Conservation (phyloP, 2,797 vertebrate species). For the Megalops cyprinoides region DNA sequence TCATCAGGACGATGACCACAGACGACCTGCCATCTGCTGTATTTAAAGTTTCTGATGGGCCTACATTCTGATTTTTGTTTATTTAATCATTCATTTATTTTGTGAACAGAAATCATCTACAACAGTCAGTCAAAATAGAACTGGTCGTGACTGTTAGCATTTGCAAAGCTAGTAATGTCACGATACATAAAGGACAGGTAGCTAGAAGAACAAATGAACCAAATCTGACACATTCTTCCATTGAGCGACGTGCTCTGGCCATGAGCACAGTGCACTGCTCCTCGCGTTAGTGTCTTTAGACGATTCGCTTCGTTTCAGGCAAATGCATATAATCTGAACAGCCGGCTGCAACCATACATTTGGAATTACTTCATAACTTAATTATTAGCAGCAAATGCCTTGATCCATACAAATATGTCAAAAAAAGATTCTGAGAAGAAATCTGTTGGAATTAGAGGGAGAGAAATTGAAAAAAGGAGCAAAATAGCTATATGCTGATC, state of each 20-base stretch:
- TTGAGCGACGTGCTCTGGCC: background rate
- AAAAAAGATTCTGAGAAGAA: background rate
- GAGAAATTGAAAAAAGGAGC: background rate
- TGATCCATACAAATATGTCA: conserved; percentile 16
- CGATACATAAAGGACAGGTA: background rate
- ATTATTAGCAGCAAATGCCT: conserved; percentile 31
- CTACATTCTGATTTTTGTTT: too few relatives aligned
- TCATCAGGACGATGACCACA: background rate
- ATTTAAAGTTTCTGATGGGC: background rate
- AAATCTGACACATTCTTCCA: background rate
- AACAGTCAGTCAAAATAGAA: too few relatives aligned
- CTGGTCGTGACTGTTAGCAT: background rate
- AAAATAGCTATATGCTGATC: conserved; percentile 22
- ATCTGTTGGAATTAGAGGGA: conserved; percentile 9
- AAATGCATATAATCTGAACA: background rate
- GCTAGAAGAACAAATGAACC: background rate
- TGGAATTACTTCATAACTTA: conserved; percentile 16
- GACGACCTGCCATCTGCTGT: background rate
- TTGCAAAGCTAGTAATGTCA: background rate
- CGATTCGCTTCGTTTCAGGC: background rate
- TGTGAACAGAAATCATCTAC: too few relatives aligned
- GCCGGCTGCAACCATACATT: conserved; percentile 1
- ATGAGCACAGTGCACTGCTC: background rate
- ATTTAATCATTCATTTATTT: too few relatives aligned
- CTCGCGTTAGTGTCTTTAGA: background rate